Percentiles rank a stretch among this genome's conserved stretches.
Conservation (phyloP, 2,113 vertebrate genomes). For the Coptodon bakossiorum region DNA sequence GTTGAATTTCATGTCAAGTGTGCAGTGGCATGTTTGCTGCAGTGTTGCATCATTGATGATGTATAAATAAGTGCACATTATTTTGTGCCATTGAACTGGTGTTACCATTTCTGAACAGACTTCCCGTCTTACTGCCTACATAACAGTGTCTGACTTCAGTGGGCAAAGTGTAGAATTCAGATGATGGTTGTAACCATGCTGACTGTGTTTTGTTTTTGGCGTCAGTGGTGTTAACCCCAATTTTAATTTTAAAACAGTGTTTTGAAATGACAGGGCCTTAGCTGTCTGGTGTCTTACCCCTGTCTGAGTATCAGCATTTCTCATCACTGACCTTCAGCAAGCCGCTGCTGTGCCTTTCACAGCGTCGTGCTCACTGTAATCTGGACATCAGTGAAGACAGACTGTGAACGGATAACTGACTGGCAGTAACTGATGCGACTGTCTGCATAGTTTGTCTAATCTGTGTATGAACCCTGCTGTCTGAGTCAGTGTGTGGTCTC, state of each 20-base stretch:
- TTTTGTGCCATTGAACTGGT: not conserved
- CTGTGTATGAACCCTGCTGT: slow-evolving; percentile 33
- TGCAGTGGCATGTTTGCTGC: not conserved
- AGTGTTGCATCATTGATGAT: not conserved
- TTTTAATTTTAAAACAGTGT: not conserved
- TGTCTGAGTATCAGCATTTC: not conserved
- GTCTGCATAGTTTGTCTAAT: slow-evolving; percentile 63
- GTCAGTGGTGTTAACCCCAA: not conserved
- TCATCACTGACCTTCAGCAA: not conserved
- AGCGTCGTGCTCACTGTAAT: slow-evolving; percentile 1
- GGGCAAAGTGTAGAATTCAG: not conserved
- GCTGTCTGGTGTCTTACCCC: not conserved
- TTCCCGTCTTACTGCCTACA: not conserved
- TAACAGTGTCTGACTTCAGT: not conserved
- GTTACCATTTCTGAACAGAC: not conserved
- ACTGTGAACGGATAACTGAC: slow-evolving; percentile 15
- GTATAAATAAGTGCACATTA: not conserved
- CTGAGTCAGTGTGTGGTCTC: slow-evolving; percentile 47
- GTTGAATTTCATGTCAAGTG: not conserved
- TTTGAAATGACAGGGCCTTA: not conserved
- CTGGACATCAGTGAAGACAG: slow-evolving; percentile 19
- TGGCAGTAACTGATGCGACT: slow-evolving; percentile 32
- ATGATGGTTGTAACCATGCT: not conserved
- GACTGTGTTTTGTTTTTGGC: not conserved
- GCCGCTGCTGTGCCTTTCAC: not conserved